Base-by-base conservation (phyloP, 2,113 vertebrate genomes). In the Leuciscus idus region DNA sequence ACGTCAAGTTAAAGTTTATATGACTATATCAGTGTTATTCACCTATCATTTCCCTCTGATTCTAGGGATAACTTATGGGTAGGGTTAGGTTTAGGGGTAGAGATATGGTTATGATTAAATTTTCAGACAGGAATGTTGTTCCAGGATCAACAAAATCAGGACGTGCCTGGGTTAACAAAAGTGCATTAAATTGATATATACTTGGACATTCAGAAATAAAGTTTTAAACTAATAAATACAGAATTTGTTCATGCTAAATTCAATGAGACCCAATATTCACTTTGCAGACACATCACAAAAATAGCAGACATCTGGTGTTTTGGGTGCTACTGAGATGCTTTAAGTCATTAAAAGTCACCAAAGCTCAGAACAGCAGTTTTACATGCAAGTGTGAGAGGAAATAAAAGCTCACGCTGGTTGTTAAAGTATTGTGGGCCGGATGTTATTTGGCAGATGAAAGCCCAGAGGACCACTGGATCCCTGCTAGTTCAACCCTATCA, bases 391-490 rank as follows among this genome's bases (percentile, higher is more conserved):
- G 28, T 26, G 13, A 74, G 33, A 74, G 48, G 30, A 59, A 59
- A 57, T 59, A 74, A 59, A 73, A 7, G 28, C 50, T 84, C 30
- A 39, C 1, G 13, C 33, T 84, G 68, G 68, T 59, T 73, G 82
- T 59, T 73, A 59, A 57, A 73, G 28, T 57, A 43, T 43, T 43
- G 68, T 57, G 33, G 82, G 21, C 50, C 1, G 68, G 50, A 39
- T 84, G 68, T 84, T 73, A 68, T 73, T 59, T 91, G 92, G 90
- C 90, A 90, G 68, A 89, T 85, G 81, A 89, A 87, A 82, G 88
- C 73, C n/a, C 86, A 75, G 89, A 90, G 87, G 88, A 92, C 89
- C 90, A 90, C 90, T 81, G 86, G 88, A 90, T 91, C 91, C 87
- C 78, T 75, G 84, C 75, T 39, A 72, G 85, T 91, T 84, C 85